These are phyloP conservation scores for Drosophila yooni DNA, from an alignment of 2,888 invertebrate species.

Conservation along the genomic window DNA sequence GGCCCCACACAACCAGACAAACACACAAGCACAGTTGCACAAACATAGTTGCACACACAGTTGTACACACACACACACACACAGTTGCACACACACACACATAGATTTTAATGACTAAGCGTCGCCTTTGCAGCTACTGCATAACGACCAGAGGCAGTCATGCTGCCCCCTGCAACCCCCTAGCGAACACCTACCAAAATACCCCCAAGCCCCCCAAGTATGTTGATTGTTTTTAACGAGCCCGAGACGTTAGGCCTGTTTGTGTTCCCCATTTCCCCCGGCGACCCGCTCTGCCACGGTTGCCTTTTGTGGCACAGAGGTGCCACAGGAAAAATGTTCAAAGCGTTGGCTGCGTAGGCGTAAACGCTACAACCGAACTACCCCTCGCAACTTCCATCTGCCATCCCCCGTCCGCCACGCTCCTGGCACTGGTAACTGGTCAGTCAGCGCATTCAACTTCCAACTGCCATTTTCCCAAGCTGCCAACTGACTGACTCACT, in stretches of 20 bases:
- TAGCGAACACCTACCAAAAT: conserved; percentile 1
- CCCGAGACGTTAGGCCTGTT: conserved; percentile 46
- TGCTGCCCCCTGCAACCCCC: not conserved
- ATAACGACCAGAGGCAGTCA: conserved; percentile 50
- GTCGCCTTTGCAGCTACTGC: conserved; percentile 59
- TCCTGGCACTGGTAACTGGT: conserved; percentile 34
- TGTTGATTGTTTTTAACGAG: conserved; percentile 63
- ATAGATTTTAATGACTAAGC: conserved; percentile 60
- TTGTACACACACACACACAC: not conserved
- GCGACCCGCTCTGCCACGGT: not conserved
- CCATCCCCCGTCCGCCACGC: not conserved
- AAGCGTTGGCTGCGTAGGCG: conserved; percentile 59
- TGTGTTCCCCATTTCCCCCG: not conserved
- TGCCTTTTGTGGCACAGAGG: conserved; percentile 5
- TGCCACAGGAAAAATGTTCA: conserved; percentile 15
- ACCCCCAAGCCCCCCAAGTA: not conserved
- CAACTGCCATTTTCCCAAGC: conserved; percentile 4
- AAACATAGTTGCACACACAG: conserved; percentile 6
- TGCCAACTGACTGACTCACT: conserved; percentile 62
- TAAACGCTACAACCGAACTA: conserved; percentile 35
- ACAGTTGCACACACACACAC: not conserved
- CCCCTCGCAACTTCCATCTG: not conserved
- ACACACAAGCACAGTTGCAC: not conserved
- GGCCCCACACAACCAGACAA: conserved; percentile 1
- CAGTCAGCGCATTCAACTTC: conserved; percentile 27